Evolutionary conservation across 2,113 vertebrate species (phyloP).

Genomic region (Rhagologus leucostigma): DNA sequence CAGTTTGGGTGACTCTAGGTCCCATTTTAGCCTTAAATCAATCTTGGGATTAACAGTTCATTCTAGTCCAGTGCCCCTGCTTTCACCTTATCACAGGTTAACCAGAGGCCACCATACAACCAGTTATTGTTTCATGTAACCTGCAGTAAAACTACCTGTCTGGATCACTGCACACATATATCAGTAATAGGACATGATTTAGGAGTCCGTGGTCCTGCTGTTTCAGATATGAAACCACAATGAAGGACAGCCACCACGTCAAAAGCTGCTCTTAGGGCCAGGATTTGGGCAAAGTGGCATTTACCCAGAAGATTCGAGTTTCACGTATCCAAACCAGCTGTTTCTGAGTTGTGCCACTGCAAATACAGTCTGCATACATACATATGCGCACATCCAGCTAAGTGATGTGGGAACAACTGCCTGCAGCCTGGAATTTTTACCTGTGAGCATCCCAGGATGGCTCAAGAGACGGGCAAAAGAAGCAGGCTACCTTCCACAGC

Average conservation of each 20-base stretch:
- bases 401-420: neutral
- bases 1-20: neutral
- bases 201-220: neutral
- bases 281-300: neutral
- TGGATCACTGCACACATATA: neutral
- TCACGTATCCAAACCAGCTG: neutral
- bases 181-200: neutral
- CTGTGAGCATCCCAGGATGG: neutral
- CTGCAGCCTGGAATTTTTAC: neutral
- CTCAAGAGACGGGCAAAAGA: neutral
- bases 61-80: neutral
- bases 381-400: neutral
- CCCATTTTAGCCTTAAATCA: slow-evolving; percentile 9
- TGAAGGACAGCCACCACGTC: neutral
- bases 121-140: slow-evolving; percentile 8
- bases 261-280: neutral
- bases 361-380: neutral
- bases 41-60: neutral
- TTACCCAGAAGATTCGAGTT: neutral
- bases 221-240: neutral
- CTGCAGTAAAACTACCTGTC: neutral
- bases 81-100: slow-evolving; percentile 20
- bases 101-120: neutral
- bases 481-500: neutral
- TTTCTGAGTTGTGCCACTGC: neutral